Percentiles rank a stretch among this genome's conserved stretches.
phyloP scores from a whole-genome alignment of 2,113 vertebrate species.

The Psittacula cyanocephala region DNA sequence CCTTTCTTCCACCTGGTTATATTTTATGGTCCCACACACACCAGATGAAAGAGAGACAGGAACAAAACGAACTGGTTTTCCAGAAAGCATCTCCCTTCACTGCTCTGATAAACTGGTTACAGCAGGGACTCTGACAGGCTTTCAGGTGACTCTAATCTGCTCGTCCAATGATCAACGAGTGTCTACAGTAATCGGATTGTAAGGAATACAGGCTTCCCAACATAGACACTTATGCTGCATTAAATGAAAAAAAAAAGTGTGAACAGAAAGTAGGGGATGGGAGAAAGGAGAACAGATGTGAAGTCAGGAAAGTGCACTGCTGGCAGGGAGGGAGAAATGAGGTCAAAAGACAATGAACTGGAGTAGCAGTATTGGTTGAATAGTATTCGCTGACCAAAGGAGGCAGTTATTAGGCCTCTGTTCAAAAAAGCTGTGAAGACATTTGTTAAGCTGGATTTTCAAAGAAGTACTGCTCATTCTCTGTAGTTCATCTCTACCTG shows the following conservation, averaged over 20 bases:
- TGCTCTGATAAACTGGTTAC: conserved; percentile 14
- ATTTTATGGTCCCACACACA: conserved; percentile 6
- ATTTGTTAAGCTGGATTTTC: background rate
- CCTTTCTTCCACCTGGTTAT: conserved; percentile 12
- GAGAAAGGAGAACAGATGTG: conserved; percentile 2
- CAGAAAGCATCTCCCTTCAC: conserved; percentile 42
- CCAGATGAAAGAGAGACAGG: background rate
- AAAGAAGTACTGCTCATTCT: background rate
- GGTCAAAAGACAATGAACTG: background rate
- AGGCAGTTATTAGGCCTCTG: background rate
- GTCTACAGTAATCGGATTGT: conserved; percentile 65
- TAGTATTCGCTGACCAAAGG: background rate
- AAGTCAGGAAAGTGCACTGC: background rate
- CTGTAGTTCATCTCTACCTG: background rate
- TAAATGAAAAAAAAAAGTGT: background rate
- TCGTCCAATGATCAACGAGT: conserved; percentile 18
- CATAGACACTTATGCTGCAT: conserved; percentile 21
- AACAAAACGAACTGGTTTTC: conserved; percentile 12
- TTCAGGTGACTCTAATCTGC: conserved; percentile 67
- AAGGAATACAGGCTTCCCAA: conserved; percentile 38
- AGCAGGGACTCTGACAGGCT: conserved; percentile 33
- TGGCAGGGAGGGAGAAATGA: conserved; percentile 8
- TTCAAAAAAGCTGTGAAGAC: background rate
- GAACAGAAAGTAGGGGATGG: background rate
- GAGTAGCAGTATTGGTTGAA: background rate